These are phyloP conservation scores for Gorsachius goisagi DNA, from an alignment of 2,113 vertebrate genomes.

Conservation along the genomic window DNA sequence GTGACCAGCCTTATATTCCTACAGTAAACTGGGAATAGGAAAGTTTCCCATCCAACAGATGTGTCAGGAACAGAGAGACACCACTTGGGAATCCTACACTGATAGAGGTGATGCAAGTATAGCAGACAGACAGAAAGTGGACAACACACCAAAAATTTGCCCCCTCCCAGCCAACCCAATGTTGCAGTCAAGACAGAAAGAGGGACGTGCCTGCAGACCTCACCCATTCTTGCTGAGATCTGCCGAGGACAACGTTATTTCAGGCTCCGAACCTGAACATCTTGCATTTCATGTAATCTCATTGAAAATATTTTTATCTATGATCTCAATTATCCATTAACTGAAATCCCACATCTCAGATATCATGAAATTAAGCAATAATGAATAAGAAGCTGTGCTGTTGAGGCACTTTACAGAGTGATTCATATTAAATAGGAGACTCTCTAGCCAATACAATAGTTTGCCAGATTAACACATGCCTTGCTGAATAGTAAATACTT, in stretches of 20 bases:
- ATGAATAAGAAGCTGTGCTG: constrained; percentile 64
- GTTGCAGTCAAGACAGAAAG: neutral
- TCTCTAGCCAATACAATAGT: constrained; percentile 27
- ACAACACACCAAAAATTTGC: neutral
- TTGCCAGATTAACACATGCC: constrained; percentile 60
- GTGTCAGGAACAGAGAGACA: neutral
- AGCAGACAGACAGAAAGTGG: neutral
- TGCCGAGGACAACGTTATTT: neutral
- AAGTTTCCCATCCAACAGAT: neutral
- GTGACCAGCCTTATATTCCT: neutral
- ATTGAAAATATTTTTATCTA: constrained; percentile 64
- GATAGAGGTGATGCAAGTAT: neutral
- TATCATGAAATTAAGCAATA: constrained; percentile 54
- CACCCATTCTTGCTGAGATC: neutral
- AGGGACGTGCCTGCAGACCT: neutral
- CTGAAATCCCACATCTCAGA: constrained; percentile 50
- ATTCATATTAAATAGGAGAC: constrained; percentile 62
- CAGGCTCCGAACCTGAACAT: constrained; percentile 18
- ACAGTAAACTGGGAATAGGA: neutral
- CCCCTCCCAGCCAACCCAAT: rapidly evolving
- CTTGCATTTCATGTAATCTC: constrained; percentile 35
- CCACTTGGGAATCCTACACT: neutral
- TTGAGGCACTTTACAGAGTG: constrained; percentile 18
- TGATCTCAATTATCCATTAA: constrained; percentile 33
- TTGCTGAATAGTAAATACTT: constrained; percentile 43